These are phyloP conservation scores for Diorhabda sublineata DNA, from an alignment of 1,140 invertebrate genomes.

Conservation along the genomic window DNA sequence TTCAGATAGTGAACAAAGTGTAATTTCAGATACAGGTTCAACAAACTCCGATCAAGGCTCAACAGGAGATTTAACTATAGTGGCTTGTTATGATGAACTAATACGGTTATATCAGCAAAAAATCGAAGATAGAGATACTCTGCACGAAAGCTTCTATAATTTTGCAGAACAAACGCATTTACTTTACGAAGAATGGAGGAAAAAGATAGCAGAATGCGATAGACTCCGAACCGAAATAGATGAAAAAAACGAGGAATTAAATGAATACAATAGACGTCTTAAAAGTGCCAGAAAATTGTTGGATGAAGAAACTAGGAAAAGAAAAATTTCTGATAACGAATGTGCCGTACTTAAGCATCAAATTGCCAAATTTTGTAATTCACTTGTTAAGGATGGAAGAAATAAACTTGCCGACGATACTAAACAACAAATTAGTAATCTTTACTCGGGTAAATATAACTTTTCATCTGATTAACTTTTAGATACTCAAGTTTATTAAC, in stretches of 20 bases:
- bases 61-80: constrained; percentile 33
- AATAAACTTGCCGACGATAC: constrained; percentile 70
- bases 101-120: constrained; percentile 29
- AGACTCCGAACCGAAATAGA: constrained; percentile 34
- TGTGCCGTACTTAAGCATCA: constrained; percentile 64
- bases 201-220: constrained; percentile 33
- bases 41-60: constrained; percentile 18
- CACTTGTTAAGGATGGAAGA: constrained; percentile 65
- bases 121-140: constrained; percentile 22
- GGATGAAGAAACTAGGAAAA: constrained; percentile 69
- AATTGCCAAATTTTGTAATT: constrained; percentile 65
- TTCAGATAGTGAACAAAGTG: too few relatives aligned
- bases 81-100: constrained; percentile 42
- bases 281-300: constrained; percentile 71
- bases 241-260: constrained; percentile 34
- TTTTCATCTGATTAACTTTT: too few relatives aligned
- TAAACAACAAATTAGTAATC: constrained; percentile 72
- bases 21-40: neutral
- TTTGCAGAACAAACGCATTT: constrained; percentile 35
- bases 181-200: constrained; percentile 25
- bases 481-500: too few relatives aligned
- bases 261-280: constrained; percentile 70
- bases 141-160: constrained; percentile 31
- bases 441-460: constrained; percentile 48
- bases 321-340: constrained; percentile 59